These are phyloP conservation scores for Dendrolimus punctatus DNA, from an alignment of 1,140 invertebrate species.

Conservation along the genomic window DNA sequence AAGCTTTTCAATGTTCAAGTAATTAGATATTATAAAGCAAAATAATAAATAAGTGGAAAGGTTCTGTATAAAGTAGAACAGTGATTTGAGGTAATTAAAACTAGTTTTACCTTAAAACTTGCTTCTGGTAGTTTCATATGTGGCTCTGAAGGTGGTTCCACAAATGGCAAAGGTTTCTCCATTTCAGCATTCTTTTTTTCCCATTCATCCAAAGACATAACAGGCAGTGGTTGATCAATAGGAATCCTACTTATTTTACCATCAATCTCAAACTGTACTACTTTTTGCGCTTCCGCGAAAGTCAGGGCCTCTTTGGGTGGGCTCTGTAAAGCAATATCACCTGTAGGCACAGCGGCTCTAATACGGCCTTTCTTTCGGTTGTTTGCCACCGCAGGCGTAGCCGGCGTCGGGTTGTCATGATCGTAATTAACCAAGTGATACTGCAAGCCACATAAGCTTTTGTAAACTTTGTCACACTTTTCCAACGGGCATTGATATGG, in stretches of 20 bases:
- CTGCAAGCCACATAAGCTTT: conserved; percentile 87
- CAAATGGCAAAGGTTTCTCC: conserved; percentile 63
- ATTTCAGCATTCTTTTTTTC: conserved; percentile 73
- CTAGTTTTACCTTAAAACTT: conserved; percentile 77
- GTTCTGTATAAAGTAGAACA: too few species aligned
- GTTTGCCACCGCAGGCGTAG: conserved; percentile 63
- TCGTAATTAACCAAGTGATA: conserved; percentile 90
- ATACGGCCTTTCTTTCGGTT: conserved; percentile 70
- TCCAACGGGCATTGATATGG: conserved; percentile 89
- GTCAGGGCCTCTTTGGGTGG: conserved; percentile 76
- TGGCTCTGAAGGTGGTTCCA: conserved; percentile 71
- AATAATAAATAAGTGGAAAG: too few species aligned
- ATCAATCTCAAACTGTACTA: conserved; percentile 89
- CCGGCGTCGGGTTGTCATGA: conserved; percentile 79
- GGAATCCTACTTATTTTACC: conserved; percentile 77
- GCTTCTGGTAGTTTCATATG: conserved; percentile 86
- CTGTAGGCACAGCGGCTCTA: conserved; percentile 59
- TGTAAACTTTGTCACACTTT: conserved; percentile 88
- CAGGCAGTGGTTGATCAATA: conserved; percentile 75
- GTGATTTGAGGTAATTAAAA: neutral
- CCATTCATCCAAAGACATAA: conserved; percentile 78
- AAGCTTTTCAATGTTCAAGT: too few species aligned
- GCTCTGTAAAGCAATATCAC: conserved; percentile 66
- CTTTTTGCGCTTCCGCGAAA: conserved; percentile 85
- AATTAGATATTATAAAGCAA: too few species aligned